phyloP scores from a whole-genome alignment of 2,888 invertebrate genomes.

The Odontothrips loti region DNA sequence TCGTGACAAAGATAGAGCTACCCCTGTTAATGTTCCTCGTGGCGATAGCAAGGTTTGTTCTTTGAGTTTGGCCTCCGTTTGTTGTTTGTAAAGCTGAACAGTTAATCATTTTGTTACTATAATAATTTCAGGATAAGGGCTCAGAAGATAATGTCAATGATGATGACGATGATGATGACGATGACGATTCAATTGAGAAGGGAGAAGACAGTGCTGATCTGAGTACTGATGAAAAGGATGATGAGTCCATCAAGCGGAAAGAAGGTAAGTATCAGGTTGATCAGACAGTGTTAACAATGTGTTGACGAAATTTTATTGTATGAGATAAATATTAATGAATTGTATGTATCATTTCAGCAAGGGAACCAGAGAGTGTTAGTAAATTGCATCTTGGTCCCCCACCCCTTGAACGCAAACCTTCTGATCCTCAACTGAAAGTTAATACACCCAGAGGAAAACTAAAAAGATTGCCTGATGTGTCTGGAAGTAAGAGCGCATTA shows the following conservation, averaged over 20 bases:
- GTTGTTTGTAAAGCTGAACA: background rate
- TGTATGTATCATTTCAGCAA: background rate
- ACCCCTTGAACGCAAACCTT: background rate
- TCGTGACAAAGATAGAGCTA: constrained; percentile 67
- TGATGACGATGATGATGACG: constrained; percentile 34
- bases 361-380: background rate
- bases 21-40: constrained; percentile 42
- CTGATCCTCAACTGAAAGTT: background rate
- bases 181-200: constrained; percentile 18
- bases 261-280: background rate
- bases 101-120: background rate
- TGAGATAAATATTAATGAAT: background rate
- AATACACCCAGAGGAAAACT: background rate
- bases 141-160: constrained; percentile 28
- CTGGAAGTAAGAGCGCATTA: background rate
- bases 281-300: background rate
- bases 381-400: background rate
- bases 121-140: constrained; percentile 28
- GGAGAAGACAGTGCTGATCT: background rate
- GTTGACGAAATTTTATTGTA: background rate
- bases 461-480: background rate
- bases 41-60: background rate
- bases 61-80: background rate
- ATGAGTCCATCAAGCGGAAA: constrained; percentile 36
- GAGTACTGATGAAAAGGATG: constrained; percentile 33